A percentile compares a stretch with the other conserved stretches of the same genome.
phyloP scores from a whole-genome alignment of 2,888 invertebrate genomes.

The Limenitis camilla region DNA sequence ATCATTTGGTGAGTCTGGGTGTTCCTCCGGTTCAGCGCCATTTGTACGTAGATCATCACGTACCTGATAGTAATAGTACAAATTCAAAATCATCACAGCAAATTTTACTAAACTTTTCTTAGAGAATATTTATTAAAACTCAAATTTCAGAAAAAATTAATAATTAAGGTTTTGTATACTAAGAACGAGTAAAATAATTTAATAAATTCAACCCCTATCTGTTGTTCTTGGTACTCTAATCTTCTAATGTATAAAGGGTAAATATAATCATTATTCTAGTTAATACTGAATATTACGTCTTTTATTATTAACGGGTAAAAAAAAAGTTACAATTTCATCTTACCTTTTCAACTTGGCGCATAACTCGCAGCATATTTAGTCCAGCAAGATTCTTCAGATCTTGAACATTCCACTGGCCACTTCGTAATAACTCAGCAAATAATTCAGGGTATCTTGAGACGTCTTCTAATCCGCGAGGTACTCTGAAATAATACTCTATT shows the following conservation, averaged over 20 bases:
- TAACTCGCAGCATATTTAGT: conserved; percentile 77
- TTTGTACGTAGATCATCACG: conserved; percentile 77
- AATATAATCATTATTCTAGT: too few relatives aligned
- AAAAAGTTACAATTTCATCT: neutral
- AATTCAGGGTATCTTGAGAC: conserved; percentile 81
- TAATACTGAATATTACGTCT: too few relatives aligned
- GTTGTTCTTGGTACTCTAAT: too few relatives aligned
- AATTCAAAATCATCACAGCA: neutral
- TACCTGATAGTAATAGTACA: conserved; percentile 44
- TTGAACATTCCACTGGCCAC: conserved; percentile 76
- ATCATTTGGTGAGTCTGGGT: conserved; percentile 72
- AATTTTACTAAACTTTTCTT: neutral
- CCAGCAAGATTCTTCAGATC: conserved; percentile 80
- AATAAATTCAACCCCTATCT: neutral
- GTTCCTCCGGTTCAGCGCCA: conserved; percentile 76
- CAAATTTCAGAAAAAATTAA: too few relatives aligned
- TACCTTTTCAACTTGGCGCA: conserved; percentile 75
- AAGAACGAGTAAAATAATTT: neutral
- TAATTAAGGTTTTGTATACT: neutral
- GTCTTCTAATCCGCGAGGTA: conserved; percentile 79
- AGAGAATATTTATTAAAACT: too few relatives aligned
- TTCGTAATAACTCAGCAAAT: conserved; percentile 77
- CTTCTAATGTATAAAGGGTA: too few relatives aligned
- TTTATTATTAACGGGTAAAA: too few relatives aligned
- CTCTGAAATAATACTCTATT: conserved; percentile 51